These are phyloP conservation scores for Aphrophora alni DNA, from an alignment of 2,888 invertebrate genomes.

Conservation along the genomic window DNA sequence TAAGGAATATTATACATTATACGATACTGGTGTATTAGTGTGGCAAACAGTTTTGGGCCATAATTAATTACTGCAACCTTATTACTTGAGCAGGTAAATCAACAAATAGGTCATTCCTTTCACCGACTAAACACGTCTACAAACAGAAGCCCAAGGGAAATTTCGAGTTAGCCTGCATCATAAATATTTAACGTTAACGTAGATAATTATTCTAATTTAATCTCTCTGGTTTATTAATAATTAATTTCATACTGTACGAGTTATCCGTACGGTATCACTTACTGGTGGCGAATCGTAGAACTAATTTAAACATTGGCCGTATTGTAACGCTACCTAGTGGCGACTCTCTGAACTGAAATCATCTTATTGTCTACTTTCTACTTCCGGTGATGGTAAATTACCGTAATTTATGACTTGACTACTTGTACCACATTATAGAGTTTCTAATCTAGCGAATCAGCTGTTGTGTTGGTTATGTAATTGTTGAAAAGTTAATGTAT, in stretches of 20 bases:
- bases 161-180: background rate
- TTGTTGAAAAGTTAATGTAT: no score
- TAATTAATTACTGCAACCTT: no score
- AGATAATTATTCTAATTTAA: background rate
- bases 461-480: no score
- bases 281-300: background rate
- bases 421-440: background rate
- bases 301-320: background rate
- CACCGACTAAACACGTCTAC: background rate
- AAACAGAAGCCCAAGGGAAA: conserved; percentile 1
- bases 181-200: background rate
- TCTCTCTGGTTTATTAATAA: background rate
- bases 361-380: conserved; percentile 9
- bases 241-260: background rate
- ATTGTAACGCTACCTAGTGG: background rate
- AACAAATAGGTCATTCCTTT: background rate
- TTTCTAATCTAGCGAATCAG: background rate
- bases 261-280: background rate
- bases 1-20: no score
- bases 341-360: background rate
- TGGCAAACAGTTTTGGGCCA: no score
- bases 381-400: background rate
- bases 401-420: background rate
- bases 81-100: background rate
- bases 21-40: no score